Evolutionary conservation across 2,113 vertebrate species (phyloP).

Genomic region (Salminus brasiliensis): DNA sequence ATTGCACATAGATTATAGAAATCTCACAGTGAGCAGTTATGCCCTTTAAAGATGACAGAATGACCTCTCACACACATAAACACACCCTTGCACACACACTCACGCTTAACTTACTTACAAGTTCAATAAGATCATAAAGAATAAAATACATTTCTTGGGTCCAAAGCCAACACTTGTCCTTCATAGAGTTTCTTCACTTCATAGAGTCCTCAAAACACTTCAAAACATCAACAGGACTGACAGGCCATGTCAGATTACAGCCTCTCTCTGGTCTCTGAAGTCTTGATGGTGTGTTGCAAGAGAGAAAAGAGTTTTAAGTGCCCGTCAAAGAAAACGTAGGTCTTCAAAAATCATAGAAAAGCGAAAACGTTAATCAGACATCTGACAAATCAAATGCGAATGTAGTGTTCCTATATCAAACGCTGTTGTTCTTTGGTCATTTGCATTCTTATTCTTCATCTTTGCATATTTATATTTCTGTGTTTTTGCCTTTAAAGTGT

Average conservation of each 20-base stretch:
- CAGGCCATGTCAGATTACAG: conserved; percentile 13
- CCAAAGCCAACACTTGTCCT: conserved; percentile 56
- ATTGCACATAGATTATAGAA: conserved; percentile 69
- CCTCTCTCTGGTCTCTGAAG: conserved; percentile 27
- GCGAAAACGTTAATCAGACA: conserved; percentile 50
- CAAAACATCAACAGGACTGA: conserved; percentile 31
- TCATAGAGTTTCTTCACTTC: conserved; percentile 54
- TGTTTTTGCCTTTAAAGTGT: no score
- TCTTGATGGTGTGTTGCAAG: conserved; percentile 55
- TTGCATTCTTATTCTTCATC: conserved; percentile 67
- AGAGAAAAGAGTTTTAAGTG: conserved; percentile 50
- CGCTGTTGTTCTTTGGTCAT: conserved; percentile 81
- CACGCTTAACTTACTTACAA: conserved; percentile 45
- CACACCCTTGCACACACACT: conserved; percentile 25
- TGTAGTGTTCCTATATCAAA: conserved; percentile 68
- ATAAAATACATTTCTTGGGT: conserved; percentile 58
- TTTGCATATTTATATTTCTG: conserved; percentile 76
- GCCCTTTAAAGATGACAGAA: conserved; percentile 63
- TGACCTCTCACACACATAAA: conserved; percentile 34
- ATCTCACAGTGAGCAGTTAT: conserved; percentile 78
- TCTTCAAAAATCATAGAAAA: conserved; percentile 54
- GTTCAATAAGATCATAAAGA: conserved; percentile 41
- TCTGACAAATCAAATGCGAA: conserved; percentile 49
- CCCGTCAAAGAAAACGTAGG: conserved; percentile 62
- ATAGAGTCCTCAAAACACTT: conserved; percentile 48